These are phyloP conservation scores for Phymanthus crucifer DNA, from an alignment of 92 coral and sea anemone genomes.

Conservation along the genomic window DNA sequence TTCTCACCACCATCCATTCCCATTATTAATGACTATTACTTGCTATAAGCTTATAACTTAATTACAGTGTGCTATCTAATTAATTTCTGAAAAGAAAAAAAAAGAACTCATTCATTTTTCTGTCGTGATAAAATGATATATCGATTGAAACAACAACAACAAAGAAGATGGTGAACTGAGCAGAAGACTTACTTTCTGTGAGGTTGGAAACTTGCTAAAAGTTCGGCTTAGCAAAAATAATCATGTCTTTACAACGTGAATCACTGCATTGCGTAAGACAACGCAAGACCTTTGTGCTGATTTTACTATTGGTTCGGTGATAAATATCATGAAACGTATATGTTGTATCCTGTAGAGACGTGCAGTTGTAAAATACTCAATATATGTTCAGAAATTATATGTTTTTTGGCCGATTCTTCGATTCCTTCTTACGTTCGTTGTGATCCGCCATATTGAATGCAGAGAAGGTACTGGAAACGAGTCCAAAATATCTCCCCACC, in stretches of 20 bases:
- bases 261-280: background rate
- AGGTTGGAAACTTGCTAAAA: background rate
- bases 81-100: too few species aligned
- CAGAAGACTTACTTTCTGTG: background rate
- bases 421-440: background rate
- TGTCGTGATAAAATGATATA: too few species aligned
- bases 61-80: background rate
- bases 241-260: background rate
- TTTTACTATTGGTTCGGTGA: background rate
- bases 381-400: background rate
- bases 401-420: background rate
- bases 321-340: background rate
- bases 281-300: background rate
- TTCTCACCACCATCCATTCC: constrained; percentile 9
- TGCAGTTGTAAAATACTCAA: background rate
- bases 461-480: background rate
- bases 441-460: constrained; percentile 4
- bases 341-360: background rate
- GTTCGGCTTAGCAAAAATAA: background rate
- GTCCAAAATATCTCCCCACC: background rate
- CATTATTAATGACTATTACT: background rate
- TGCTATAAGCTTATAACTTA: background rate
- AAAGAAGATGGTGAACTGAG: too few species aligned
- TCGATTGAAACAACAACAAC: too few species aligned
- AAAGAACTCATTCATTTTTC: too few species aligned